phyloP scores from a whole-genome alignment of 2,888 invertebrate species.

The Pecten maximus region DNA sequence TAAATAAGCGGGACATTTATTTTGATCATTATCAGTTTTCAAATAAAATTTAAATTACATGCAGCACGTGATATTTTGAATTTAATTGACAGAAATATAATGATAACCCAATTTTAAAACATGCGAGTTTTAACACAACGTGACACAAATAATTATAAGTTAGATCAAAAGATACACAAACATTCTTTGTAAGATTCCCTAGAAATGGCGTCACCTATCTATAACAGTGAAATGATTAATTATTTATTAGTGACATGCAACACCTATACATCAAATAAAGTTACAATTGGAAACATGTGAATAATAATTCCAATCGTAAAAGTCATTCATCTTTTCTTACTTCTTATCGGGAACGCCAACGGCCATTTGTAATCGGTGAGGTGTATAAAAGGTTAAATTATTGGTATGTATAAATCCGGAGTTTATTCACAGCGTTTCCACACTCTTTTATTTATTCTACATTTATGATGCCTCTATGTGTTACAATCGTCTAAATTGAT shows the following conservation, averaged over 20 bases:
- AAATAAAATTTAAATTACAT: slow-evolving; percentile 22
- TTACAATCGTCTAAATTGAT: slow-evolving; percentile 5
- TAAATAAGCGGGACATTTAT: slow-evolving; percentile 25
- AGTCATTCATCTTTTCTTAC: background rate
- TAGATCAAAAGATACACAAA: slow-evolving; percentile 15
- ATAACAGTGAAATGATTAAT: background rate
- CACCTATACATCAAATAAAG: background rate
- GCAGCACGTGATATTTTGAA: background rate
- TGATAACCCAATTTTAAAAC: slow-evolving; percentile 7
- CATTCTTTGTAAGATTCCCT: background rate
- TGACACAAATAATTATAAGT: background rate
- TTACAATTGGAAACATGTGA: background rate
- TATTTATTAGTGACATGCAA: background rate
- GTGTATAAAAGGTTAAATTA: slow-evolving; percentile 18
- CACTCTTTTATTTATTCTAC: background rate
- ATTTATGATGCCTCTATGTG: slow-evolving; percentile 12
- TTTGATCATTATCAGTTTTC: slow-evolving; percentile 32
- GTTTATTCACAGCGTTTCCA: background rate
- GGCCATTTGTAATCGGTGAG: background rate
- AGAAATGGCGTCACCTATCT: background rate
- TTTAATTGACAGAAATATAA: slow-evolving; percentile 26
- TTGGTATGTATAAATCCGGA: background rate
- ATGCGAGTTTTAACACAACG: background rate
- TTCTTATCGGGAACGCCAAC: background rate
- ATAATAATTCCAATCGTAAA: background rate